Evolutionary conservation across 2,113 vertebrate genomes (phyloP), one percentile per base, ranked within the genome.

Genomic region (Sinocyclocheilus maitianheensis): DNA sequence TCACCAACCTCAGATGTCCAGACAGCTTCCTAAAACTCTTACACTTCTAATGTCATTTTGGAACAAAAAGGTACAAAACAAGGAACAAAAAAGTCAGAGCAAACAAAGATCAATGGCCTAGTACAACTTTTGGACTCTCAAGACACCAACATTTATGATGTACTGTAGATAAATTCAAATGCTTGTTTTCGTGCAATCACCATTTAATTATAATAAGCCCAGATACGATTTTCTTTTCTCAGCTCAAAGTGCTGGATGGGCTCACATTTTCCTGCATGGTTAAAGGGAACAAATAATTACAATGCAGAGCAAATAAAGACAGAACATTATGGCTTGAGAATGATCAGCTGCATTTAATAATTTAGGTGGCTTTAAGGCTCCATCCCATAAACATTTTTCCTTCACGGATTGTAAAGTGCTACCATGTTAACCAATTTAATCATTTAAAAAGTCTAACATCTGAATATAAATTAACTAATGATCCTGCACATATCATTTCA

Each of bases 361-460:
- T 83, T 83, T 71, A 48, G 24, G 67, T 58, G 51, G 51, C 55
- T 83, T 83, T 72, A 83, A 83, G 67, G 81, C 81, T 74, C 67
- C 16, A 62, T 71, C 63, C 30, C 79, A 84, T 48, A 71, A 69
- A 71, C 24, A 26, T 65, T 37, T 77, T 74, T 60, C 67, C 78
- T 67, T 55, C 46, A 26, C 83, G 26, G 76, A 67, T 46, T 69
- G 51, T 72, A 87, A 87, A 89, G 85, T 86, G 87, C 85, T 84
- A 81, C 65, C 53, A 88, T 75, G 58, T 88, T 85, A 24, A 84
- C 62, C 81, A 72, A 72, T 40, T 72, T 18, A 46, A 43, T 67
- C 20, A 76, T 84, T 60, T 48, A 76, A 22, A 75, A 84, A 77
- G 83, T 55, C 26, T 26, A 34, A 72, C 24, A 80, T 65, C 34